phyloP scores from a whole-genome alignment of 2,113 vertebrate species.

The Rhinolophus ferrumequinum region DNA sequence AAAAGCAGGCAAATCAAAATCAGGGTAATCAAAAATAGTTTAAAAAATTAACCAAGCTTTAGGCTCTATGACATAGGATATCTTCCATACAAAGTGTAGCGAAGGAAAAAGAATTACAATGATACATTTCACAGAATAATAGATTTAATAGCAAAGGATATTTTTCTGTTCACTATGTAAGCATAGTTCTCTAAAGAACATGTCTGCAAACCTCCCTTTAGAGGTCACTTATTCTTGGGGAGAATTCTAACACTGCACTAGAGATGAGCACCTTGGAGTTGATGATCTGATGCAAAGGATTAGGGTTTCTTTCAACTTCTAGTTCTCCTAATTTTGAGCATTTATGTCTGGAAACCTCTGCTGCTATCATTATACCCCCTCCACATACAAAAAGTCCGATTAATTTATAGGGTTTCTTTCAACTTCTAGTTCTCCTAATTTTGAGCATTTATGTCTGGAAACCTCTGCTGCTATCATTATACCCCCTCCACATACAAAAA shows the following conservation, averaged over 20 bases:
- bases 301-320: not conserved
- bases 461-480: not conserved
- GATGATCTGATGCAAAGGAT: not conserved
- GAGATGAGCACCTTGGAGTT: not conserved
- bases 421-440: not conserved
- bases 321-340: not conserved
- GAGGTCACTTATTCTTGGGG: not conserved
- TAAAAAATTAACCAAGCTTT: slow-evolving; percentile 84
- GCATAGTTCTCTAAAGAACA: not conserved
- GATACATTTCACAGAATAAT: not conserved
- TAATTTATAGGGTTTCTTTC: no score
- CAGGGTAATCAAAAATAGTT: slow-evolving; percentile 56
- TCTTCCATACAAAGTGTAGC: slow-evolving; percentile 76
- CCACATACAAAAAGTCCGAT: not conserved
- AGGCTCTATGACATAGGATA: slow-evolving; percentile 82
- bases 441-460: not conserved
- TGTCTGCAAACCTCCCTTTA: not conserved
- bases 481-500: not conserved
- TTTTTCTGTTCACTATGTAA: not conserved
- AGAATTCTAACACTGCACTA: not conserved
- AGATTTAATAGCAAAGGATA: not conserved
- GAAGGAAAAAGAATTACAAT: slow-evolving; percentile 70
- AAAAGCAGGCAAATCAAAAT: slow-evolving; percentile 72
- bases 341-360: not conserved
- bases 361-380: not conserved